A percentile compares a stretch with the other conserved stretches of the same genome.
phyloP scores from a whole-genome alignment of 2,797 vertebrate species.

The Eidolon dupreanum region DNA sequence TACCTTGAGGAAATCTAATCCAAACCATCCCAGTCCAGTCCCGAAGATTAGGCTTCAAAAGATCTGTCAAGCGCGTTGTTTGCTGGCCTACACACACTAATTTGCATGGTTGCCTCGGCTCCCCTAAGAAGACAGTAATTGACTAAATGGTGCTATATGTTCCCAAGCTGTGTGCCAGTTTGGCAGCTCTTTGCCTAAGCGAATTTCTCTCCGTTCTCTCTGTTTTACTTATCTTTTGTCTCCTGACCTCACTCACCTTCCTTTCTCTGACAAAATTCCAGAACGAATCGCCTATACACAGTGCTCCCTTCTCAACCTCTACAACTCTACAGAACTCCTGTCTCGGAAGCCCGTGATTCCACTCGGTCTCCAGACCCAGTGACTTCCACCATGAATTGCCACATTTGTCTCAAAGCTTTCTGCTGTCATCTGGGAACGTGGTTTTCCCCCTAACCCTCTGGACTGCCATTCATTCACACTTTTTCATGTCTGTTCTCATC shows the following conservation, averaged over 20 bases:
- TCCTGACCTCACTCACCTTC: slow-evolving; percentile 30
- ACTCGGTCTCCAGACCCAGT: not conserved
- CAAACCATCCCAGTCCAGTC: not conserved
- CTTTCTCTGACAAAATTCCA: not conserved
- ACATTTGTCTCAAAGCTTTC: not conserved
- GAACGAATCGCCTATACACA: not conserved
- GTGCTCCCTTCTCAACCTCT: not conserved
- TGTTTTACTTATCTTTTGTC: not conserved
- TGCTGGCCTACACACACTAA: slow-evolving; percentile 59
- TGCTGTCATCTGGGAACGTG: not conserved
- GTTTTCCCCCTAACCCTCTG: not conserved
- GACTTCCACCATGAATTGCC: not conserved
- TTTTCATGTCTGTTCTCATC: not conserved
- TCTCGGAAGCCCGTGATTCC: not conserved
- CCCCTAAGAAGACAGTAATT: slow-evolving; percentile 60
- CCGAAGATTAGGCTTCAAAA: slow-evolving; percentile 5
- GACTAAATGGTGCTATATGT: slow-evolving; percentile 57
- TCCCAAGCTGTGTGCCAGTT: slow-evolving; percentile 23
- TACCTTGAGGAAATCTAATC: slow-evolving; percentile 66
- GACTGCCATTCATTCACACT: not conserved
- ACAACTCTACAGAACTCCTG: not conserved
- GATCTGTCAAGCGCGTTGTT: slow-evolving; percentile 23
- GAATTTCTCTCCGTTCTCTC: not conserved
- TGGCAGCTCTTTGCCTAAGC: slow-evolving; percentile 49
- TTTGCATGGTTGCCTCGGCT: slow-evolving; percentile 65